A percentile compares a stretch with the other conserved stretches of the same genome.
phyloP scores from a whole-genome alignment of 1,140 invertebrate genomes.

The Delia radicum region DNA sequence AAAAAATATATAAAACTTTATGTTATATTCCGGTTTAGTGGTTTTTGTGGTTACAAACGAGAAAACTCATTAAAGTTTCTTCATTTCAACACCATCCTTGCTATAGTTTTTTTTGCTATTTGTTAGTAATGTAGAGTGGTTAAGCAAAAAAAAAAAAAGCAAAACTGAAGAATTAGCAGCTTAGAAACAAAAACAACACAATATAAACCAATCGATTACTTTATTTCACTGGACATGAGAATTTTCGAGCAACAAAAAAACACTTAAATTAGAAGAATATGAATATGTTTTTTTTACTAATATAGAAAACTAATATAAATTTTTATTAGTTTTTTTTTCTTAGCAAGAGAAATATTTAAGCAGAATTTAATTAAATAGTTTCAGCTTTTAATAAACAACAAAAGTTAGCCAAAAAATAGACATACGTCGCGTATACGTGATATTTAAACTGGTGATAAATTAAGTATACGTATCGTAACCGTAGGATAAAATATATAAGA shows the following conservation, averaged over 20 bases:
- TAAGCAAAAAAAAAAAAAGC: background rate
- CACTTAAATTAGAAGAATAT: too few relatives aligned
- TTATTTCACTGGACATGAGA: background rate
- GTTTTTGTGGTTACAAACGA: constrained; percentile 31
- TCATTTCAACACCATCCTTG: constrained; percentile 23
- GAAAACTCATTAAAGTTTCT: constrained; percentile 35
- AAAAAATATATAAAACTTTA: constrained; percentile 29
- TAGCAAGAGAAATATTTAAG: background rate
- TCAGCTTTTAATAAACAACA: background rate
- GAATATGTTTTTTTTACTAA: background rate
- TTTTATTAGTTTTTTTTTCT: background rate
- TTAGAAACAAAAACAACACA: background rate
- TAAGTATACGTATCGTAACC: too few relatives aligned
- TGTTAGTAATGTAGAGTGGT: background rate
- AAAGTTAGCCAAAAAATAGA: background rate
- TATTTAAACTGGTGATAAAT: too few relatives aligned
- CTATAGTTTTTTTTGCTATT: too few relatives aligned
- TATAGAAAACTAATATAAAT: background rate
- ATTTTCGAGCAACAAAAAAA: background rate
- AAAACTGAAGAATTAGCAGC: background rate
- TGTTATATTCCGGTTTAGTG: constrained; percentile 29
- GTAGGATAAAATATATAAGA: too few relatives aligned
- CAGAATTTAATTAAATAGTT: constrained; percentile 14
- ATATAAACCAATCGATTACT: constrained; percentile 24
- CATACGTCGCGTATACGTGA: background rate